Percentiles rank a stretch among this genome's conserved stretches.
phyloP scores from a whole-genome alignment of 2,113 vertebrate species.

The Hypocryptadius cinnamomeus region DNA sequence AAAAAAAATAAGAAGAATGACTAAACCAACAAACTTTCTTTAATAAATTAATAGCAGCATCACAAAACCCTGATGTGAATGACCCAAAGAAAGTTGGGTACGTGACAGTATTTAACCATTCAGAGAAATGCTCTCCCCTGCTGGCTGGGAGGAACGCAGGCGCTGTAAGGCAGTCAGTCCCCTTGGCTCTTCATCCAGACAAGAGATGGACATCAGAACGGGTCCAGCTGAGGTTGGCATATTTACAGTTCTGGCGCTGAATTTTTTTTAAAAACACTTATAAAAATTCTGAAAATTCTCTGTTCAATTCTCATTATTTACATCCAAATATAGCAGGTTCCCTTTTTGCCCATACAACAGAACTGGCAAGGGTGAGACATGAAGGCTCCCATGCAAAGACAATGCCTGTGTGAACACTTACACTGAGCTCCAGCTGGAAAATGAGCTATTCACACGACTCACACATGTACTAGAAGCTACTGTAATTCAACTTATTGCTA shows the following conservation, averaged over 20 bases:
- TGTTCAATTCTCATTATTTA: slow-evolving; percentile 33
- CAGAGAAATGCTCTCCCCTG: neutral
- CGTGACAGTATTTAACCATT: slow-evolving; percentile 33
- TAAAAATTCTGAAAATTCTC: slow-evolving; percentile 47
- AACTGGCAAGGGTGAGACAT: neutral
- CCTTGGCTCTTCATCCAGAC: neutral
- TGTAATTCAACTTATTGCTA: slow-evolving; percentile 66
- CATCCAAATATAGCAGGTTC: neutral
- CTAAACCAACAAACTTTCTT: slow-evolving; percentile 50
- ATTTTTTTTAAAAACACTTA: slow-evolving; percentile 29
- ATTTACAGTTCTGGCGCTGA: slow-evolving; percentile 18
- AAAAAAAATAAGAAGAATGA: neutral
- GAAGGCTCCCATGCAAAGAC: neutral
- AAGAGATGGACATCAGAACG: neutral
- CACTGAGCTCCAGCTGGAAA: slow-evolving; percentile 3
- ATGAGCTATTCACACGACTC: slow-evolving; percentile 34
- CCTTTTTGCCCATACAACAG: neutral
- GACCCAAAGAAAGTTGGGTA: slow-evolving; percentile 34
- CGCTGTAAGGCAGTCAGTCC: neutral
- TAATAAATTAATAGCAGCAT: slow-evolving; percentile 66
- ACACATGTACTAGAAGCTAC: slow-evolving; percentile 54
- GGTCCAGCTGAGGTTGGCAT: neutral
- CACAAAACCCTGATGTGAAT: slow-evolving; percentile 58
- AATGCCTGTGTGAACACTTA: neutral
- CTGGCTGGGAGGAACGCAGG: neutral